Percentiles rank a stretch among this genome's conserved stretches.
Conservation (phyloP, 1,140 invertebrate species). For the Gryon sp. region DNA sequence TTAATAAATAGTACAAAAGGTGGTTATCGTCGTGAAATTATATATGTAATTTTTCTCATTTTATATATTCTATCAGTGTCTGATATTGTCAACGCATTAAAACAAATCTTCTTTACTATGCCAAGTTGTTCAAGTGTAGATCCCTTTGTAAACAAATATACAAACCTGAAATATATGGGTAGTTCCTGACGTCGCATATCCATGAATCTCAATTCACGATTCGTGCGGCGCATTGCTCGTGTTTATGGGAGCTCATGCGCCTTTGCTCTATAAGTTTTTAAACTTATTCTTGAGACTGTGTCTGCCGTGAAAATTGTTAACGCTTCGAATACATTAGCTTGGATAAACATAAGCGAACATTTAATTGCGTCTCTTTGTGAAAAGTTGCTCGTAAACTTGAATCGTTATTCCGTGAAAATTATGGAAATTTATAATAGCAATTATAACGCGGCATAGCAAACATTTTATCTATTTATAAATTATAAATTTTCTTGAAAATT, state of each 20-base stretch:
- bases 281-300: constrained; percentile 10
- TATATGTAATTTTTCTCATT: constrained; percentile 52
- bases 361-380: constrained; percentile 25
- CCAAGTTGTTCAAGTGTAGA: constrained; percentile 54
- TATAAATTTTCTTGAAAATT: constrained; percentile 24
- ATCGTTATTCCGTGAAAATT: constrained; percentile 23
- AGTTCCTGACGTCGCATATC: constrained; percentile 63
- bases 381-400: constrained; percentile 33
- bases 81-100: constrained; percentile 62
- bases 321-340: constrained; percentile 27
- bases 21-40: constrained; percentile 47
- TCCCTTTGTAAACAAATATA: constrained; percentile 58
- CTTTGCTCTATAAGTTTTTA: constrained; percentile 42
- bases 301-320: constrained; percentile 26
- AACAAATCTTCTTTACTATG: constrained; percentile 59
- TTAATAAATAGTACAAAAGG: constrained; percentile 9
- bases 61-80: constrained; percentile 46
- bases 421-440: constrained; percentile 28
- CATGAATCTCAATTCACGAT: constrained; percentile 62
- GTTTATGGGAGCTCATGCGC: constrained; percentile 38
- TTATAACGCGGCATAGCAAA: constrained; percentile 10
- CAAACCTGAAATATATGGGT: constrained; percentile 53
- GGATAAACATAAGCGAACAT: constrained; percentile 26
- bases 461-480: constrained; percentile 17
- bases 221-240: constrained; percentile 28